Evolutionary conservation across 2,888 invertebrate genomes (phyloP), one percentile per base, ranked within the genome.

Genomic region (Hymenopus coronatus): DNA sequence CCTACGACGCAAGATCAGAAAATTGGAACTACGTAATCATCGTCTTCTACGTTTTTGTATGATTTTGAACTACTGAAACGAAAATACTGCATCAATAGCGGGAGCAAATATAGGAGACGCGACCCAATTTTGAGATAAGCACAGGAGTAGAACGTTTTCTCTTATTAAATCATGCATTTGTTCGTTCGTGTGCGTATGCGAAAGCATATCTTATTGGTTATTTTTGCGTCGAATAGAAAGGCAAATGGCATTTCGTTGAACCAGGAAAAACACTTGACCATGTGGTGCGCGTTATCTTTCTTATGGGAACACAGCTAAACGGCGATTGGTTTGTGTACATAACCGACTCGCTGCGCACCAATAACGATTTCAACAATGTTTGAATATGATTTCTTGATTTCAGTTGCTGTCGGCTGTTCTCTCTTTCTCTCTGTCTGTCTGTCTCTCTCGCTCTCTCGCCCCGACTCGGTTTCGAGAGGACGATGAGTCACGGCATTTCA

Each of bases 401-500:
- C 85, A 40, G 40, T 85, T 85, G 46, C 85, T 70, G 54, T 70
- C 15, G 54, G 54, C 54, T 70, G 54, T 70, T 70, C 54, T 15
- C 54, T 70, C 54, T 20, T 20, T 20, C 54, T 14, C 20, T 15
- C 54, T 14, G 15, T 20, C 54, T 20, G 20, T 70, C 54, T 3
- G 6, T 1, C 40, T 40, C 40, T 40, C 40, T 40, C 25, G 2
- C 40, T 15, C 40, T 40, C 40, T 40, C 40, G 40, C 27, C 54
- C 46, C 28, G 46, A 46, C 46, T 46, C 27, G 27, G 27, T 27
- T 85, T 85, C 54, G n/a, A 54, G 85, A 84, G 40, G 40, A 46
- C 84, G n/a, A 40, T 33, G 84, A 85, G 85, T 85, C 85, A 85
- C 46, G 28, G 40, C 85, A 85, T 40, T 30, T 88, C 70, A 85